Base-by-base conservation (phyloP, 2,113 vertebrate species). In the Neotragus moschatus region DNA sequence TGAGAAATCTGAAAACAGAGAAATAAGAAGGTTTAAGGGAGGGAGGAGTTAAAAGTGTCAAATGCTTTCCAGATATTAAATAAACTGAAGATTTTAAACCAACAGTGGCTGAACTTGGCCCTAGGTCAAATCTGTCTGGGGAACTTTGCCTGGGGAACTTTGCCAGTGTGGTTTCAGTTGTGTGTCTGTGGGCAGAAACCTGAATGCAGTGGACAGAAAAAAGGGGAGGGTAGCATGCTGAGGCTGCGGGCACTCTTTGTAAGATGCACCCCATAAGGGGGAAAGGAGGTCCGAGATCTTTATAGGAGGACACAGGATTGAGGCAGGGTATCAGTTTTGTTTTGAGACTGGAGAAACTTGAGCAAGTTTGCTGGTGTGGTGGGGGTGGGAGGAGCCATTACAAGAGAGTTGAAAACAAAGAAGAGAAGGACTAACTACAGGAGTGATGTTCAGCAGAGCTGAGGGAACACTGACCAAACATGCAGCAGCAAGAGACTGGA, bases 291-390 rank as follows among this genome's bases (percentile, higher is more conserved):
- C 63, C 0, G 0, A 82, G 91, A 23, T 13, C 53, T 61, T 58
- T 9, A 56, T 25, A 53, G n/a, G 19, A 45, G 73, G 5, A 7
- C 63, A 23, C 16, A 39, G 75, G 47, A 53, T 30, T 49, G 63
- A 95, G 77, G 55, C 26, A 94, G n/a, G 51, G 47, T 91, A 84
- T 95, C 23, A 0, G 45, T n/a, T 93, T 91, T 95, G 58, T 28
- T 82, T 84, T 84, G 80, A 94, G 15, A 63, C 60, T 60, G 25
- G 70, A 91, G 89, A 96, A 93, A 96, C 86, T n/a, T 36, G 77
- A 98, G 89, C 43, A 47, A 70, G 82, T 89, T 92, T 19, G 36
- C 7, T 7, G n/a, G 88, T 33, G 9, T 19, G 79, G 81, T 33
- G n/a, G 30, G 51, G 17, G 28, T 15, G 17, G 56, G 33, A 28